Evolutionary conservation across 2,113 vertebrate genomes (phyloP).

Genomic region (Panthera uncia): DNA sequence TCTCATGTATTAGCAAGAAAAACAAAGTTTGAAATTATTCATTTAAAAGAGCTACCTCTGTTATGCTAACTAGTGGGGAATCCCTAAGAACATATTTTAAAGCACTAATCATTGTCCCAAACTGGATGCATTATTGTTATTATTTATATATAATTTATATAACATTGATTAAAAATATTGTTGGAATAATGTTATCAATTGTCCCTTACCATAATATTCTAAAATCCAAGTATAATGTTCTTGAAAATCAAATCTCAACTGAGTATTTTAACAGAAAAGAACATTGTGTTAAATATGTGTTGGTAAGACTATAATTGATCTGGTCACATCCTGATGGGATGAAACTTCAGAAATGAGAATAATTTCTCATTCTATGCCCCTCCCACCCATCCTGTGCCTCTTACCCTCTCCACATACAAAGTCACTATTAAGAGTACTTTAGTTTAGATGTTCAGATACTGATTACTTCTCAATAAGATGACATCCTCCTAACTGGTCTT

Average conservation of each 20-base stretch:
- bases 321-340: not conserved
- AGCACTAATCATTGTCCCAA: not conserved
- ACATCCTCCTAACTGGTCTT: not conserved
- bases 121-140: not conserved
- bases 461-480: not conserved
- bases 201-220: not conserved
- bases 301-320: not conserved
- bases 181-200: not conserved
- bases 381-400: not conserved
- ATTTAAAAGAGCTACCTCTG: not conserved
- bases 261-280: constrained; percentile 10
- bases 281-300: not conserved
- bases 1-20: not conserved
- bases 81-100: not conserved
- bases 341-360: not conserved
- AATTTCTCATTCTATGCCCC: not conserved
- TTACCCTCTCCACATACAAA: not conserved
- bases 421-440: not conserved
- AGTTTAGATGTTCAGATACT: not conserved
- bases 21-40: not conserved
- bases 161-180: constrained; percentile 11
- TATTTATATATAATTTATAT: not conserved
- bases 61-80: not conserved
- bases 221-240: not conserved
- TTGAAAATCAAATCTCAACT: constrained; percentile 17